Conservation (phyloP, 2,113 vertebrate species). For the Phrynosoma blainvillii region DNA sequence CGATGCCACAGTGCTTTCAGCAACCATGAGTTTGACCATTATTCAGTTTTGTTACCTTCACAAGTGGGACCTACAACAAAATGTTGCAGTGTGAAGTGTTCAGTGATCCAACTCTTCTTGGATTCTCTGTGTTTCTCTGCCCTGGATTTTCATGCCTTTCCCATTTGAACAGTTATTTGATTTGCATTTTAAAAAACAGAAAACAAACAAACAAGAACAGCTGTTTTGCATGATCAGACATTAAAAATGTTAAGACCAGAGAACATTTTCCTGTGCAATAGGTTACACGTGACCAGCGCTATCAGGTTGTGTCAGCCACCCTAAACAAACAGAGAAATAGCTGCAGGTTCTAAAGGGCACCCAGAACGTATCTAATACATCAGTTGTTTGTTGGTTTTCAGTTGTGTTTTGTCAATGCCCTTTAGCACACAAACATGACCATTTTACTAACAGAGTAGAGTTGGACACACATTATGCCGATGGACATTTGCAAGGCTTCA, state of each 20-base stretch:
- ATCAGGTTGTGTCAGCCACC: neutral
- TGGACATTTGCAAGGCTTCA: slow-evolving; percentile 4
- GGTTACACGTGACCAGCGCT: neutral
- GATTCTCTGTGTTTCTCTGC: too few species aligned
- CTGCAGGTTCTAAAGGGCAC: neutral
- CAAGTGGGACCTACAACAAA: too few species aligned
- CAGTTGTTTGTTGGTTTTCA: neutral
- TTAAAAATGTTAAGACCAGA: neutral
- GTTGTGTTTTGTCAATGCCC: neutral
- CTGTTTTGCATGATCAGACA: neutral
- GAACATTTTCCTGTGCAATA: neutral
- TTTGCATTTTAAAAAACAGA: too few species aligned
- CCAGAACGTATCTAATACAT: neutral
- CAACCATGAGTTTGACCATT: neutral
- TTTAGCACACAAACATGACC: rapidly evolving
- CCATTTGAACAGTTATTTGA: too few species aligned
- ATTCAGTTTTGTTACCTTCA: neutral
- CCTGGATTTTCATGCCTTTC: too few species aligned
- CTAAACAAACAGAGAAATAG: neutral
- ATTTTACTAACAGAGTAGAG: slow-evolving; percentile 15
- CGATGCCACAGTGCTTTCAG: neutral
- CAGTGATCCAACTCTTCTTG: too few species aligned
- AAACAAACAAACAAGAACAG: too few species aligned
- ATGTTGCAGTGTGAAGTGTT: too few species aligned
- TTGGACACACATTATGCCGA: rapidly evolving